These are phyloP conservation scores for Mythimna pallens DNA, from an alignment of 2,888 invertebrate genomes.

Conservation along the genomic window DNA sequence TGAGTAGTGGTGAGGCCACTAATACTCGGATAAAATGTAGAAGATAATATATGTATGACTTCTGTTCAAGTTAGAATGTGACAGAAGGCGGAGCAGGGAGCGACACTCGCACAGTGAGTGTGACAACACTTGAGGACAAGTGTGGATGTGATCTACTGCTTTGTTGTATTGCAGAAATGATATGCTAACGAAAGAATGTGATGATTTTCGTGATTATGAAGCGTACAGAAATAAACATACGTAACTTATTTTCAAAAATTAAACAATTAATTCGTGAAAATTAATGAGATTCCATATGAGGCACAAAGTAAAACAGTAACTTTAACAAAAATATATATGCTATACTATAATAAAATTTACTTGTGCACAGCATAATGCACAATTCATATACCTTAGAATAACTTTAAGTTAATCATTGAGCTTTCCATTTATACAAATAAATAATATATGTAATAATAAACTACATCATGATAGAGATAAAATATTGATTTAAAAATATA, in stretches of 20 bases:
- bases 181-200: slow-evolving; percentile 58
- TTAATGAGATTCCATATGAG: slow-evolving; percentile 88
- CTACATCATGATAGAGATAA: slow-evolving; percentile 76
- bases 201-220: slow-evolving; percentile 77
- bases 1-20: slow-evolving; percentile 4
- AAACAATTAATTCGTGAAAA: slow-evolving; percentile 71
- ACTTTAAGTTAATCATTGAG: slow-evolving; percentile 90
- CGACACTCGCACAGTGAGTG: slow-evolving; percentile 1
- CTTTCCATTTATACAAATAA: slow-evolving; percentile 90
- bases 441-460: slow-evolving; percentile 81
- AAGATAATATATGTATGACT: background rate
- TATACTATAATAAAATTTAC: slow-evolving; percentile 83
- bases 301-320: slow-evolving; percentile 86
- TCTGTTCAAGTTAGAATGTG: slow-evolving; percentile 13
- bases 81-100: slow-evolving; percentile 5
- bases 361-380: slow-evolving; percentile 85
- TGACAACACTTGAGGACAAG: background rate
- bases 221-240: slow-evolving; percentile 63
- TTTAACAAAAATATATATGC: slow-evolving; percentile 83
- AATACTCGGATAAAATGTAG: background rate
- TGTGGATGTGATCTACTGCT: slow-evolving; percentile 20
- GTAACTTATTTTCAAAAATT: slow-evolving; percentile 61
- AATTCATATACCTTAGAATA: slow-evolving; percentile 84
- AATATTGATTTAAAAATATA: slow-evolving; percentile 78
- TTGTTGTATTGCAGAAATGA: slow-evolving; percentile 44